Evolutionary conservation across 2,888 invertebrate genomes (phyloP).

Genomic region (Geotrupes spiniger): DNA sequence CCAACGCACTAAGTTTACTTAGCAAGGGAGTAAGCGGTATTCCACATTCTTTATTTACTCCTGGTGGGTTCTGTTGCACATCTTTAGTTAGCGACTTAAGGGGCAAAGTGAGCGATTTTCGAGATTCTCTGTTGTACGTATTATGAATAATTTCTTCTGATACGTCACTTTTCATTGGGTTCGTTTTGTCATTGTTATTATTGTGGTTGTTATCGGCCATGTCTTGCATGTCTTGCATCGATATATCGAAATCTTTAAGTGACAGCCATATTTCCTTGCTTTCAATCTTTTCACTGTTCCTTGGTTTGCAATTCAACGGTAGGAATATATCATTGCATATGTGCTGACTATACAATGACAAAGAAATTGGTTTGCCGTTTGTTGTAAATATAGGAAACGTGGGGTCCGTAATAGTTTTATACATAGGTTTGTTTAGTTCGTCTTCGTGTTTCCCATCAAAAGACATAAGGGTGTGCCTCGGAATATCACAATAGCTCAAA

Average conservation of each 20-base stretch:
- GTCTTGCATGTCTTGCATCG: not conserved
- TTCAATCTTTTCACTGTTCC: conserved; percentile 21
- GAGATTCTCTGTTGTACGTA: conserved; percentile 31
- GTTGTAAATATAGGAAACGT: conserved; percentile 72
- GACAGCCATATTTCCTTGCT: conserved; percentile 21
- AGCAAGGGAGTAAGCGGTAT: conserved; percentile 77
- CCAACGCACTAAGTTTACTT: conserved; percentile 75
- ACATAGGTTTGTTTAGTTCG: conserved; percentile 3
- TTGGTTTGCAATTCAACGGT: conserved; percentile 44
- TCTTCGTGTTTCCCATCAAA: not conserved
- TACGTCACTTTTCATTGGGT: not conserved
- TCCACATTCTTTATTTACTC: conserved; percentile 44
- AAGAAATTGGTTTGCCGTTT: conserved; percentile 72
- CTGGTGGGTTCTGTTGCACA: conserved; percentile 6
- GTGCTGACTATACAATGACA: conserved; percentile 68
- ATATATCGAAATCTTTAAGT: conserved; percentile 28
- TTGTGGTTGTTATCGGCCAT: not conserved
- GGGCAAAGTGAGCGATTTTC: conserved; percentile 64
- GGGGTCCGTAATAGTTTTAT: conserved; percentile 74
- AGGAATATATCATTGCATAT: conserved; percentile 57
- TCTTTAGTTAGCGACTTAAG: conserved; percentile 60
- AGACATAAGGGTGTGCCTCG: not conserved
- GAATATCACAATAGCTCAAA: not conserved
- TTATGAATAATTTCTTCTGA: conserved; percentile 8
- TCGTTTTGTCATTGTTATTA: conserved; percentile 1